These are phyloP conservation scores for Gambelia wislizenii DNA, from an alignment of 2,797 vertebrate species.

Conservation along the genomic window DNA sequence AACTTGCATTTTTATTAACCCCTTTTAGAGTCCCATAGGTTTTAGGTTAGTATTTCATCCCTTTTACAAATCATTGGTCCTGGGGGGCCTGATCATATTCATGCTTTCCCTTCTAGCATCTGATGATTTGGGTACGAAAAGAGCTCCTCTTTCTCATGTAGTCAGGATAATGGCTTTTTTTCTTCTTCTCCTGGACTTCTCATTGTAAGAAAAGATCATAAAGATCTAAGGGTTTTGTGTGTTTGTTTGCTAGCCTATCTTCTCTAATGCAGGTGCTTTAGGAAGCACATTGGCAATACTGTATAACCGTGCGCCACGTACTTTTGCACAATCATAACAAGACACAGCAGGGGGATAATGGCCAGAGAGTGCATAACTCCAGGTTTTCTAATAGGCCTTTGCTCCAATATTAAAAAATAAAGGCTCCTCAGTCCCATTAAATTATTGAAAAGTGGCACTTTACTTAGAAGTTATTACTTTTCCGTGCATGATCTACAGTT, in stretches of 20 bases:
- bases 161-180: slow-evolving; percentile 49
- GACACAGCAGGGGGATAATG: slow-evolving; percentile 60
- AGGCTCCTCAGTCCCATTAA: slow-evolving; percentile 64
- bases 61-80: slow-evolving; percentile 22
- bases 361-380: slow-evolving; percentile 61
- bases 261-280: slow-evolving; percentile 45
- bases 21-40: no score
- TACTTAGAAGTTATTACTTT: slow-evolving; percentile 71
- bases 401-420: slow-evolving; percentile 60
- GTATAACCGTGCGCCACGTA: slow-evolving; percentile 52
- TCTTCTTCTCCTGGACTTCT: background rate
- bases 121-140: slow-evolving; percentile 16
- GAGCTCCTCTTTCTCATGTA: slow-evolving; percentile 31
- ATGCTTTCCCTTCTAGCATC: background rate
- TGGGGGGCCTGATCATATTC: slow-evolving; percentile 14
- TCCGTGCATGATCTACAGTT: slow-evolving; percentile 71
- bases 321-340: slow-evolving; percentile 60
- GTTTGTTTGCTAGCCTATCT: slow-evolving; percentile 41
- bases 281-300: slow-evolving; percentile 58
- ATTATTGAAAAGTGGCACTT: slow-evolving; percentile 74
- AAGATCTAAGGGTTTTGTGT: slow-evolving; percentile 4
- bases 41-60: no score
- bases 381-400: slow-evolving; percentile 65
- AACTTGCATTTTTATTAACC: slow-evolving; percentile 13
- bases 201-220: slow-evolving; percentile 19